Percentiles rank a stretch among this genome's conserved stretches.
These are phyloP conservation scores for Sphaerodactylus townsendi DNA, from an alignment of 2,113 vertebrate genomes.

Conservation along the genomic window DNA sequence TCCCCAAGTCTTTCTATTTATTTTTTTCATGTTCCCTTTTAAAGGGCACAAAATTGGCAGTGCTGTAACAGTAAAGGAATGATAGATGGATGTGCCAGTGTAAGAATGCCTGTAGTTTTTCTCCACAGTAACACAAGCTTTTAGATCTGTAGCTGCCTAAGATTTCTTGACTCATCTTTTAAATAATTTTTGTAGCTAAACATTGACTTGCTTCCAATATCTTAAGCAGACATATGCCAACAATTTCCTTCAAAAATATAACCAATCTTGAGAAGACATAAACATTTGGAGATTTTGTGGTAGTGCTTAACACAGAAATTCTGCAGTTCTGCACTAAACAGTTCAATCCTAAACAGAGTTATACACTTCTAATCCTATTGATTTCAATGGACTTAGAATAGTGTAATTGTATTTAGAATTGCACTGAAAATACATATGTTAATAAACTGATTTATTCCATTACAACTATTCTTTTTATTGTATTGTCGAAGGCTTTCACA, in stretches of 20 bases:
- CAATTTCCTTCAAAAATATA: slow-evolving; percentile 63
- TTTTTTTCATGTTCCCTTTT: slow-evolving; percentile 18
- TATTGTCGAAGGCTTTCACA: too few species aligned
- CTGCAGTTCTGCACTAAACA: slow-evolving; percentile 9
- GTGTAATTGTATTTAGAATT: too few species aligned
- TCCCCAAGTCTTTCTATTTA: background rate
- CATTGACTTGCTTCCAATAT: slow-evolving; percentile 61
- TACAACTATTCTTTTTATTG: background rate
- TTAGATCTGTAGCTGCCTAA: slow-evolving; percentile 50
- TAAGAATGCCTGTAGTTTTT: slow-evolving; percentile 41
- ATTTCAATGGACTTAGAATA: too few species aligned
- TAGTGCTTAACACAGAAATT: slow-evolving; percentile 29
- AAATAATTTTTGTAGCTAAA: slow-evolving; percentile 62
- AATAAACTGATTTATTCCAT: rapidly evolving
- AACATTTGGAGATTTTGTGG: slow-evolving; percentile 30
- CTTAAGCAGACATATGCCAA: slow-evolving; percentile 55
- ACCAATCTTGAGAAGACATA: slow-evolving; percentile 36
- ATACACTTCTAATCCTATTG: too few species aligned
- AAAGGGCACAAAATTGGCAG: slow-evolving; percentile 55
- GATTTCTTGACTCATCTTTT: slow-evolving; percentile 52
- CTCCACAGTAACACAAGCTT: slow-evolving; percentile 22
- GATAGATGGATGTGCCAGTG: slow-evolving; percentile 46
- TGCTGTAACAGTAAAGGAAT: slow-evolving; percentile 48
- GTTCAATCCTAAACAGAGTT: too few species aligned
- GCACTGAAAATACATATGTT: background rate